phyloP scores from a whole-genome alignment of 64 coral and sea anemone species.

The Acropora tenuis region DNA sequence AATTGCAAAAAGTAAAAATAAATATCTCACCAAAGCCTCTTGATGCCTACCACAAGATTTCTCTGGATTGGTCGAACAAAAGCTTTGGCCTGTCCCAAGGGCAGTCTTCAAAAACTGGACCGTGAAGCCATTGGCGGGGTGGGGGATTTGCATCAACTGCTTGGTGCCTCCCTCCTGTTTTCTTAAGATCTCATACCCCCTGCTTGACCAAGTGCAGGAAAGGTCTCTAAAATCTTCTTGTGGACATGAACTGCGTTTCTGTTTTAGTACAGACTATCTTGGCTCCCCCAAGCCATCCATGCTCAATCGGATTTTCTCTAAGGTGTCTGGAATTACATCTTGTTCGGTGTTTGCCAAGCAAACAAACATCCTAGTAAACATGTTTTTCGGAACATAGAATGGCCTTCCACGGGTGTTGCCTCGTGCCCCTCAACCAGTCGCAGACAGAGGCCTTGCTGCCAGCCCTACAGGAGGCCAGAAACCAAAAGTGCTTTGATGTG shows the following conservation, averaged over 20 bases:
- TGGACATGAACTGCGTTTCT: not conserved
- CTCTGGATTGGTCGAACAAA: too few species aligned
- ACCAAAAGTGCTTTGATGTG: not conserved
- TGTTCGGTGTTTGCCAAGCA: not conserved
- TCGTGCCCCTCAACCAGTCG: not conserved
- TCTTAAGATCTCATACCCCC: constrained; percentile 25
- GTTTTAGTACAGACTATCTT: constrained; percentile 12
- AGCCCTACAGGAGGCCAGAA: not conserved
- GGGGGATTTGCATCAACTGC: not conserved
- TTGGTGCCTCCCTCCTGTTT: not conserved
- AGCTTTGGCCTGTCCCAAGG: too few species aligned
- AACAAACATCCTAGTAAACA: not conserved
- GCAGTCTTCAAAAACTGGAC: not conserved
- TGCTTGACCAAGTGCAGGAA: not conserved
- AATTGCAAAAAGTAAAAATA: too few species aligned
- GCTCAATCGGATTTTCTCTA: not conserved
- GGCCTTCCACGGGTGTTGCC: too few species aligned
- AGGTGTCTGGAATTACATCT: not conserved
- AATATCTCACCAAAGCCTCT: too few species aligned
- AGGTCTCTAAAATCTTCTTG: constrained; percentile 1
- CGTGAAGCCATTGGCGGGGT: not conserved
- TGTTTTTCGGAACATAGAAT: not conserved
- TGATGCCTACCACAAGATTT: too few species aligned
- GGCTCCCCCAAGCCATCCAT: not conserved
- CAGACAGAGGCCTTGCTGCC: not conserved